phyloP scores from a whole-genome alignment of 2,888 invertebrate genomes.

The Coenonympha arcania region DNA sequence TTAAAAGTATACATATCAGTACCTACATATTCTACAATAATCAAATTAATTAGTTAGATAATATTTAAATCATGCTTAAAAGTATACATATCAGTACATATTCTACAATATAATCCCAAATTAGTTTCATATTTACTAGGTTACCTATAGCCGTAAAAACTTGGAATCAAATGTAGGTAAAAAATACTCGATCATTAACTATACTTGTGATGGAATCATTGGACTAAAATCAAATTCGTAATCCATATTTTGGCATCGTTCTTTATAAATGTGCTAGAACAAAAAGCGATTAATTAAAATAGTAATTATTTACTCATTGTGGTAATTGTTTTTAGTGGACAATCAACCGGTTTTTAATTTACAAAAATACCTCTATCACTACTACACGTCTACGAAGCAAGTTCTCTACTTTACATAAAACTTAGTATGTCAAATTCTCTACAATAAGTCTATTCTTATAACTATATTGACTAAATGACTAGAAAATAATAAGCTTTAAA shows the following conservation, averaged over 20 bases:
- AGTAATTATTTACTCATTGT: background rate
- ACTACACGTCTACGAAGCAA: conserved; percentile 21
- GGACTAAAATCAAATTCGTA: no score
- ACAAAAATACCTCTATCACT: conserved; percentile 24
- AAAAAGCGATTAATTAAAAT: background rate
- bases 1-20: no score
- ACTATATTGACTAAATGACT: conserved; percentile 16
- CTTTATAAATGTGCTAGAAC: background rate
- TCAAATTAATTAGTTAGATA: no score
- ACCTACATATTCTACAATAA: no score
- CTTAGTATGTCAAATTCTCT: conserved; percentile 24
- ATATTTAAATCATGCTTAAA: no score
- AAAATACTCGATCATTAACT: no score
- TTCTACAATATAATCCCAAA: no score
- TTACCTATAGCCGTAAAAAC: no score
- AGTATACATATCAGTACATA: no score
- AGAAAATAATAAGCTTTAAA: conserved; percentile 16
- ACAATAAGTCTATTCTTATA: conserved; percentile 19
- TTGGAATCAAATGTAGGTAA: no score
- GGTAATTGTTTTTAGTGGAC: conserved; percentile 1
- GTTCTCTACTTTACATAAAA: conserved; percentile 11
- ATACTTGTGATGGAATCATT: no score
- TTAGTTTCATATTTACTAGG: no score
- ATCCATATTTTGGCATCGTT: background rate
- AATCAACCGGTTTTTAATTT: conserved; percentile 16